Evolutionary conservation across 2,888 invertebrate species (phyloP), one percentile per base, ranked within the genome.

Genomic region (Caradrina clavipalpis): DNA sequence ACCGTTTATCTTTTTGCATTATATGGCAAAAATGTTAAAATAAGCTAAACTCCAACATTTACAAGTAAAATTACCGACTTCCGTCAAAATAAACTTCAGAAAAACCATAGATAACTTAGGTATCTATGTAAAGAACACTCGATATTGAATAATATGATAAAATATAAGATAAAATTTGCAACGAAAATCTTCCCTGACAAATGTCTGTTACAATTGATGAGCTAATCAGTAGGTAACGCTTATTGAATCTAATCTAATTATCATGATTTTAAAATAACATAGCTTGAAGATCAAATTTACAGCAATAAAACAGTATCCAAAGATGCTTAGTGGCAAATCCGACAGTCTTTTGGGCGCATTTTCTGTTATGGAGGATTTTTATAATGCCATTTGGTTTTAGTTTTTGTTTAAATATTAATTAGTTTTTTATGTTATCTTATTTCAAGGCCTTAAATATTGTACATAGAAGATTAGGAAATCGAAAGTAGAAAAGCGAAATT

Each of bases 1-100:
- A 66, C 3, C 39, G 22, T 71, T 76, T 62, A 58, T 62, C 42
- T 77, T 74, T 77, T 74, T 71, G 63, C 72, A 56, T 66, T 39
- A 51, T 42, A n/a, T 31, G 1, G 42, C 55, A 71, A 63, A 63
- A 31, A 45, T 22, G 51, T 26, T 19, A 49, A 69, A 54, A 42
- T 22, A 6, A 47, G 47, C 31, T 55, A 50, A 51, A 47, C 75
- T n/a, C 45, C 31, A 65, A 55, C 49, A 31, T 76, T 59, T 69
- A 49, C 60, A 58, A 21, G 47, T 31, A 76, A 73, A 60, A 73
- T 60, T 56, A 57, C 50, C 39, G 26, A 60, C 76, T 31, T 72
- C 73, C 69, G 59, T 76, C 59, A 55, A 60, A 60, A 51, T 39
- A 56, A 60, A 50, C 31, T 42, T 19, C 17, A 68, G 21, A 57